phyloP scores from a whole-genome alignment of 2,797 vertebrate species.

The Miichthys miiuy region DNA sequence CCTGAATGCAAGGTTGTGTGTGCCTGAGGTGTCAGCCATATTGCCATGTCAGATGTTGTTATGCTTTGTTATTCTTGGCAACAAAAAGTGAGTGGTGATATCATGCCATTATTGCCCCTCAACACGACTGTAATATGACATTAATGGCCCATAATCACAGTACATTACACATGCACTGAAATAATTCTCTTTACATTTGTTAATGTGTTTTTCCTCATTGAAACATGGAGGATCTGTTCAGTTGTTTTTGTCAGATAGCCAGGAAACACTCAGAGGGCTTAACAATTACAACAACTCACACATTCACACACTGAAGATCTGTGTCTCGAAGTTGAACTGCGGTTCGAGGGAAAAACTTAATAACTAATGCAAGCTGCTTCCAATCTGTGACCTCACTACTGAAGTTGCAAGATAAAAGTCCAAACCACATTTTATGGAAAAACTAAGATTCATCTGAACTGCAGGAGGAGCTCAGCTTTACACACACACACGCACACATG shows the following conservation, averaged over 20 bases:
- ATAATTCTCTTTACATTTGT: constrained; percentile 58
- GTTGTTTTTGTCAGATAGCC: constrained; percentile 58
- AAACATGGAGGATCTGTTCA: constrained; percentile 28
- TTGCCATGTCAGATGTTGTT: constrained; percentile 69
- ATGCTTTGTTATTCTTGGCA: constrained; percentile 72
- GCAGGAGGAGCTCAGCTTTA: constrained; percentile 18
- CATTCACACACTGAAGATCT: constrained; percentile 10
- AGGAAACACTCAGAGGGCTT: constrained; percentile 37
- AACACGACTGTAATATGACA: constrained; percentile 56
- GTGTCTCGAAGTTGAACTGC: constrained; percentile 40
- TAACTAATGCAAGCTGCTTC: constrained; percentile 54
- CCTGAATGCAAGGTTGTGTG: constrained; percentile 62
- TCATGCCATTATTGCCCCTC: constrained; percentile 57
- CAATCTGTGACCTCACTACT: constrained; percentile 56
- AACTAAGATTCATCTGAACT: constrained; percentile 26
- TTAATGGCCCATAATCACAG: constrained; percentile 73
- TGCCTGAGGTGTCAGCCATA: constrained; percentile 54
- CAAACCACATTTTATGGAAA: constrained; percentile 40
- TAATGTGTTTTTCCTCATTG: constrained; percentile 43
- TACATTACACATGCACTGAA: constrained; percentile 61
- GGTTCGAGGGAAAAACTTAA: constrained; percentile 49
- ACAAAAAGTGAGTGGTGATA: constrained; percentile 60
- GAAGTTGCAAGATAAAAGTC: constrained; percentile 62
- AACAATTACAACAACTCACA: constrained; percentile 44
- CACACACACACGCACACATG: not conserved